Percentiles rank a stretch among this genome's conserved stretches.
Evolutionary conservation across 2,797 vertebrate genomes (phyloP).

Genomic region (Propithecus deckenii): DNA sequence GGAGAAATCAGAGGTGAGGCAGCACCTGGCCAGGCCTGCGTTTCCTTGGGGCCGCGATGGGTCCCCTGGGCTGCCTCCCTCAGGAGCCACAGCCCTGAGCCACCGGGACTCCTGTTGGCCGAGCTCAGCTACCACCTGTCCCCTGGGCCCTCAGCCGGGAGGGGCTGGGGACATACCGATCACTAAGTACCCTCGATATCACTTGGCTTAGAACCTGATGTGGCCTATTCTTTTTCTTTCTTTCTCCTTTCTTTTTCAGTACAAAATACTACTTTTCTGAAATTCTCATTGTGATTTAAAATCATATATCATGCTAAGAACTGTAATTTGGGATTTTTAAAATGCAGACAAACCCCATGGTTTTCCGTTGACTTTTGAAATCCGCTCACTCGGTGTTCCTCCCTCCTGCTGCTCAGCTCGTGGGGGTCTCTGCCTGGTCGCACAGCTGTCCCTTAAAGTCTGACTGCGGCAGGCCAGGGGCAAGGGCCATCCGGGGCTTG

Average conservation of each 20-base stretch:
- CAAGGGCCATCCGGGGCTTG: no score
- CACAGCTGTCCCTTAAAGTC: background rate
- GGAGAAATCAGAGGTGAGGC: background rate
- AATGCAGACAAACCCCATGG: background rate
- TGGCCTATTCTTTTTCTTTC: background rate
- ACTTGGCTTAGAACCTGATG: background rate
- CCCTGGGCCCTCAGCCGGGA: accelerated
- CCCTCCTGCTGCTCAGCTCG: background rate
- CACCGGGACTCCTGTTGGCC: background rate
- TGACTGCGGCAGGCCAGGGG: background rate
- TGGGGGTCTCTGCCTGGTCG: background rate
- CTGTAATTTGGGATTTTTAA: background rate
- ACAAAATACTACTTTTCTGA: background rate
- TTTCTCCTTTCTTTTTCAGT: background rate
- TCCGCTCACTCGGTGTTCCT: background rate
- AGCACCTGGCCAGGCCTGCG: accelerated
- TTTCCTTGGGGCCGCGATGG: accelerated
- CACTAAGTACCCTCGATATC: no score
- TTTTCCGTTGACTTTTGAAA: background rate
- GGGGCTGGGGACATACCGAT: background rate
- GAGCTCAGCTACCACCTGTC: background rate
- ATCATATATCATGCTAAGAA: background rate
- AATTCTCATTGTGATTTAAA: background rate
- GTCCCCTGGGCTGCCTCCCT: background rate
- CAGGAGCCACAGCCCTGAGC: background rate